Percentiles rank a stretch among this genome's conserved stretches.
phyloP scores from a whole-genome alignment of 2,888 invertebrate genomes.

The Drosophila ochracea region DNA sequence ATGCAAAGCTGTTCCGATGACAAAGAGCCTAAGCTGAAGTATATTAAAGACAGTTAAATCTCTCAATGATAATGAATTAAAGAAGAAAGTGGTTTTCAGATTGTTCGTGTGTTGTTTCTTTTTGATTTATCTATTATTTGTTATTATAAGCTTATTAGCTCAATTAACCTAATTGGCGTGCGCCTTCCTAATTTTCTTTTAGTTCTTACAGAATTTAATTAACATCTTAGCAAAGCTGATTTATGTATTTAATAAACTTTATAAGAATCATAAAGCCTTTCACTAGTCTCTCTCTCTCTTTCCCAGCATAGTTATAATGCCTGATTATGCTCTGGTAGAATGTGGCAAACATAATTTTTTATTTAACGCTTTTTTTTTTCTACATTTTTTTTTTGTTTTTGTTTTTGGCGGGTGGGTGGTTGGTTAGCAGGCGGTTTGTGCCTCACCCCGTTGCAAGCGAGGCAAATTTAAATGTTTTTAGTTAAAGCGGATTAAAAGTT shows the following conservation, averaged over 20 bases:
- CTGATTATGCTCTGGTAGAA: constrained; percentile 29
- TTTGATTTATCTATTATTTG: background rate
- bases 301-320: constrained; percentile 37
- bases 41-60: no score
- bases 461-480: constrained; percentile 80
- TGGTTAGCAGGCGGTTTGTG: constrained; percentile 48
- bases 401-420: constrained; percentile 21
- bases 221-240: background rate
- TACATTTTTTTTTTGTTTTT: constrained; percentile 8
- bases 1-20: background rate
- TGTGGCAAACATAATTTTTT: constrained; percentile 55
- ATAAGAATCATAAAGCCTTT: background rate
- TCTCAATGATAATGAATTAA: no score
- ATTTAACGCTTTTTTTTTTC: constrained; percentile 41
- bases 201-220: background rate
- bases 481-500: constrained; percentile 82
- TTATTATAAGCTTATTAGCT: background rate
- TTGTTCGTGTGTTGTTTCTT: background rate
- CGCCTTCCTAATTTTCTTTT: background rate
- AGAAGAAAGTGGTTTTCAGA: no score
- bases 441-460: constrained; percentile 17
- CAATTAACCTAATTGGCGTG: background rate
- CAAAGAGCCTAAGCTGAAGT: no score
- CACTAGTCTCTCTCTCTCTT: background rate
- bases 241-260: background rate